Base-by-base conservation (phyloP, 2,797 vertebrate species). In the Limnodromus scolopaceus region DNA sequence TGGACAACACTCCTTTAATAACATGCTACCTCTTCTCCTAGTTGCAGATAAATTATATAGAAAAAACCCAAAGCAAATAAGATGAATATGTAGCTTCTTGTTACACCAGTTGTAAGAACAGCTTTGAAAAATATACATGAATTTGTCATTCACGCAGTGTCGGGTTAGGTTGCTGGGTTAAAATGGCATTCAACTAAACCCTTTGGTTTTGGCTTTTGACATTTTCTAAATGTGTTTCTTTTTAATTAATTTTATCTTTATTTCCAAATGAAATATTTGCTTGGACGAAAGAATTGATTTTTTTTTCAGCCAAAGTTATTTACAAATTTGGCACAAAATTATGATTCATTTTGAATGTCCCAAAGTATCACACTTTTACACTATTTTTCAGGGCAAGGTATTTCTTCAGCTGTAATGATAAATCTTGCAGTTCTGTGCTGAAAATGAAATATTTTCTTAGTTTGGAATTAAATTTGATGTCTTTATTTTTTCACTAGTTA, bases 401-500 rank as follows among this genome's bases (percentile, higher is more conserved):
- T 79, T 82, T 91, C 20, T 79, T 93, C 24, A 77, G 6, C 34
- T 74, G 9, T 69, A 77, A 57, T 49, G 18, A 46, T 53, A 75
- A 85, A 68, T 87, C 20, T 16, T 71, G 15, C 6, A 51, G 4
- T 70, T 87, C 28, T 64, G 22, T 78, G 49, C 10, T 61, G 41
- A 54, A 93, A 78, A 88, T n/a, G 1, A 88, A 71, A 64, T 38
- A 49, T 34, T 74, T 48, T 66, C 13, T 45, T 77, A 41, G 19
- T 66, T 49, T 75, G 43, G 13, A 71, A 68, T 78, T 68, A 75
- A 71, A 66, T 49, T 45, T 30, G 5, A 58, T 38, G 2, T 58
- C 38, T 79, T 92, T 71, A 46, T 46, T 65, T 4, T 92, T 93
- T 91, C n/a, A 69, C n/a, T 75, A 23, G 24, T 82, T 84, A 63